Evolutionary conservation across 2,113 vertebrate species (phyloP).

Genomic region (Platycercus adscitus): DNA sequence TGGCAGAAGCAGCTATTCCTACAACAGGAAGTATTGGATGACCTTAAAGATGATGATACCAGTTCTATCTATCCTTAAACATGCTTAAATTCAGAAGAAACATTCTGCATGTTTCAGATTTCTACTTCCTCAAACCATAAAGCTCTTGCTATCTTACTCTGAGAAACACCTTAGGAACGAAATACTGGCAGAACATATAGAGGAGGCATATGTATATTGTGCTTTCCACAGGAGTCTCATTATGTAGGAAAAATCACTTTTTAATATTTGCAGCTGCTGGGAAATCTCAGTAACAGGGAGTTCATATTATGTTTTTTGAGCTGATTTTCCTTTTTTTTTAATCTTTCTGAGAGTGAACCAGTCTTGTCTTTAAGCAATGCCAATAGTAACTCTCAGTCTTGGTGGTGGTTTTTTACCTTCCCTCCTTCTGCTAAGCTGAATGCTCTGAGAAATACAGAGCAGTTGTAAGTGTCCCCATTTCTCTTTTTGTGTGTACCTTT

Average conservation of each 20-base stretch:
- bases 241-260: neutral
- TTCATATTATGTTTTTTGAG: neutral
- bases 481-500: neutral
- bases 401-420: neutral
- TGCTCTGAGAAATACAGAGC: neutral
- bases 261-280: neutral
- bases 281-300: neutral
- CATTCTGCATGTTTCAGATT: neutral
- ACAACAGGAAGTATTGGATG: neutral
- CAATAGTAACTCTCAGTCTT: neutral
- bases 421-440: neutral
- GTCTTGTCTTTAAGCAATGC: neutral
- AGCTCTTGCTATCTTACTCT: neutral
- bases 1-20: neutral
- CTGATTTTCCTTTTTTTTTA: neutral
- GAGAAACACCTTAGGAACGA: neutral
- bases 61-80: neutral
- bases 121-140: neutral
- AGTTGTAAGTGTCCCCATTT: neutral
- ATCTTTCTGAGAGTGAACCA: no score
- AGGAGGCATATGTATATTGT: neutral
- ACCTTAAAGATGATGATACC: neutral
- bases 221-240: neutral
- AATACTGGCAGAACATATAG: neutral
- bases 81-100: neutral